These are phyloP conservation scores for Torymus tubicola DNA, from an alignment of 2,888 invertebrate genomes.

Conservation along the genomic window DNA sequence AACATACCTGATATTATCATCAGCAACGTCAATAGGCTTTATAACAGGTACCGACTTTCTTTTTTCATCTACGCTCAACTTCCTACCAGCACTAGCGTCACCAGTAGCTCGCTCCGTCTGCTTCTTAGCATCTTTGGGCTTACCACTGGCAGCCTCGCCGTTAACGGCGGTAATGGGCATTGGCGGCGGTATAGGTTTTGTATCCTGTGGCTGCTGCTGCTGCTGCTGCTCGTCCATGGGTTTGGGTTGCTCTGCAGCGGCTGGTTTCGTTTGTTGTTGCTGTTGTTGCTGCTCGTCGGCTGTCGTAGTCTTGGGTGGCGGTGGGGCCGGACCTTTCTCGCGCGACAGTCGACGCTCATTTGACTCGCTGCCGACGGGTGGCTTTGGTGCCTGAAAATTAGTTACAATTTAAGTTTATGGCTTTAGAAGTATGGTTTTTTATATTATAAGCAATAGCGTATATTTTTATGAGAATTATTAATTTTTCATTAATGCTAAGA, in stretches of 20 bases:
- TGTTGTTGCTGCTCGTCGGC: constrained; percentile 68
- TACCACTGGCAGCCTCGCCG: too few species aligned
- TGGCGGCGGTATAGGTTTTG: too few species aligned
- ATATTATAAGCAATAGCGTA: too few species aligned
- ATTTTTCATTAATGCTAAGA: too few species aligned
- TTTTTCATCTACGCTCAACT: constrained; percentile 69
- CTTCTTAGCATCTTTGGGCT: not conserved
- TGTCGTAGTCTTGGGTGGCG: constrained; percentile 78
- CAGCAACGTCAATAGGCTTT: constrained; percentile 64
- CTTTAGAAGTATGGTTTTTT: too few species aligned
- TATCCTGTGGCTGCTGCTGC: too few species aligned
- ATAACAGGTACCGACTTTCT: constrained; percentile 71
- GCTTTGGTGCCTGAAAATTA: constrained; percentile 82
- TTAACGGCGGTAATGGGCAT: too few species aligned
- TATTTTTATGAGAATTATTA: too few species aligned
- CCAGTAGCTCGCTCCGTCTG: constrained; percentile 61
- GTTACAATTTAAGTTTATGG: too few species aligned
- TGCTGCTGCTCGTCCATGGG: too few species aligned
- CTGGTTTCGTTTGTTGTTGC: constrained; percentile 62
- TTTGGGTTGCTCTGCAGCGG: constrained; percentile 59
- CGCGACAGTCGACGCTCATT: constrained; percentile 78
- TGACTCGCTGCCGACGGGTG: constrained; percentile 76
- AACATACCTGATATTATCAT: constrained; percentile 57
- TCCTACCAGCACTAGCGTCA: constrained; percentile 61
- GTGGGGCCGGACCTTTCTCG: constrained; percentile 90